phyloP scores from a whole-genome alignment of 2,797 vertebrate species.

The Notolepis coatsorum region DNA sequence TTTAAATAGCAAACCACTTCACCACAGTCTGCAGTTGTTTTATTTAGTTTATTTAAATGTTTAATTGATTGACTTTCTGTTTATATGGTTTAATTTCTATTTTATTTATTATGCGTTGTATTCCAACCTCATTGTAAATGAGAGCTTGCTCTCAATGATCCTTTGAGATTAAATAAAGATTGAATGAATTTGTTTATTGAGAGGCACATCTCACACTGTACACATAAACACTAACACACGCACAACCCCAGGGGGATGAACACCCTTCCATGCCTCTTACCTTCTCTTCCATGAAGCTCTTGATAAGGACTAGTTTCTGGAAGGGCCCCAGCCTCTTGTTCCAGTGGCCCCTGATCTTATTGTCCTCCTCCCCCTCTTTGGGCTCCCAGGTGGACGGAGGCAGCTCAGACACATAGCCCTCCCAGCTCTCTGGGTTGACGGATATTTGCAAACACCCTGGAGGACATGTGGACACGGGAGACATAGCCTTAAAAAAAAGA shows the following conservation, averaged over 20 bases:
- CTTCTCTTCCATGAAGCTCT: constrained; percentile 86
- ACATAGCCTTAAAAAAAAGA: not conserved
- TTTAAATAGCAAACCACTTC: no score
- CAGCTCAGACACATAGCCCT: constrained; percentile 48
- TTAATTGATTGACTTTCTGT: no score
- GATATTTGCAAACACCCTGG: constrained; percentile 78
- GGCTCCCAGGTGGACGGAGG: constrained; percentile 20
- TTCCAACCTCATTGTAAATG: no score
- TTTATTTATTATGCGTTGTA: no score
- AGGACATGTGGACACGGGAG: not conserved
- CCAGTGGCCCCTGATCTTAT: constrained; percentile 61
- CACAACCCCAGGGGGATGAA: not conserved
- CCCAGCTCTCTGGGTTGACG: constrained; percentile 75
- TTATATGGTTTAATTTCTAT: no score
- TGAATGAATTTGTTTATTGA: no score
- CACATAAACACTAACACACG: not conserved
- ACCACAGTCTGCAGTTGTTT: no score
- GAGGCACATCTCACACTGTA: not conserved
- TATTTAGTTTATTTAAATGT: no score
- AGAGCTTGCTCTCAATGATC: no score
- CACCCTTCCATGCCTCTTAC: constrained; percentile 50
- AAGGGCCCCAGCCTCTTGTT: constrained; percentile 74
- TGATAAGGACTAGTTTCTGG: constrained; percentile 86
- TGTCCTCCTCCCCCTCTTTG: constrained; percentile 13
- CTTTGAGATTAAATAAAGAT: no score